Evolutionary conservation across 2,888 invertebrate genomes (phyloP), one percentile per base, ranked within the genome.

Genomic region (Pseudeuparius sepicola): DNA sequence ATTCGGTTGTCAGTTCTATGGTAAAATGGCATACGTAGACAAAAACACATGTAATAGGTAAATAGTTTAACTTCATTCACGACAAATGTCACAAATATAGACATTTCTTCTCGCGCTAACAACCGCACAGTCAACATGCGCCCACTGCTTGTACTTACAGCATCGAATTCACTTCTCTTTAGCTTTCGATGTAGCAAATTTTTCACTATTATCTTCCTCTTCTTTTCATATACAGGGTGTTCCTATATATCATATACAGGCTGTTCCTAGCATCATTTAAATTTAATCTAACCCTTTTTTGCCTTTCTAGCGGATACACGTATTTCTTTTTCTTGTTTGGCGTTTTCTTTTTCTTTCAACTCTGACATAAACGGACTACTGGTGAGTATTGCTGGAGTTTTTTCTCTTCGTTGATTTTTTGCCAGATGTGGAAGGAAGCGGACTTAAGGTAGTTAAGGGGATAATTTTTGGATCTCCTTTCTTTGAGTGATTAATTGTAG

Each of bases 261-360:
- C n/a, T n/a, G n/a, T n/a, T n/a, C n/a, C n/a, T n/a, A n/a, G n/a
- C n/a, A n/a, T n/a, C n/a, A n/a, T n/a, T n/a, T n/a, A n/a, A n/a
- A n/a, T n/a, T n/a, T n/a, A 24, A 4, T 24, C 24, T 24, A 24
- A 24, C 12, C 12, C 24, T 24, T 24, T 12, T 4, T 24, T 12
- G 7, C 4, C 10, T 27, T n/a, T 14, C 4, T 27, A 4, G 27
- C 11, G n/a, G 27, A 13, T 4, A 27, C 4, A 27, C 13, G 14
- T 27, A n/a, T 27, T 27, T 27, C 13, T 13, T 27, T 27, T 14
- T 11, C 27, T 14, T 27, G 27, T 27, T 11, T n/a, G n/a, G 27
- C 27, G n/a, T n/a, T 11, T 27, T 27, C 11, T 27, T 11, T 27
- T 4, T 27, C 20, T 20, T 20, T 20, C 20, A 20, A 20, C n/a